These are phyloP conservation scores for Leptodactylus fuscus DNA, from an alignment of 2,113 vertebrate genomes.

Conservation along the genomic window DNA sequence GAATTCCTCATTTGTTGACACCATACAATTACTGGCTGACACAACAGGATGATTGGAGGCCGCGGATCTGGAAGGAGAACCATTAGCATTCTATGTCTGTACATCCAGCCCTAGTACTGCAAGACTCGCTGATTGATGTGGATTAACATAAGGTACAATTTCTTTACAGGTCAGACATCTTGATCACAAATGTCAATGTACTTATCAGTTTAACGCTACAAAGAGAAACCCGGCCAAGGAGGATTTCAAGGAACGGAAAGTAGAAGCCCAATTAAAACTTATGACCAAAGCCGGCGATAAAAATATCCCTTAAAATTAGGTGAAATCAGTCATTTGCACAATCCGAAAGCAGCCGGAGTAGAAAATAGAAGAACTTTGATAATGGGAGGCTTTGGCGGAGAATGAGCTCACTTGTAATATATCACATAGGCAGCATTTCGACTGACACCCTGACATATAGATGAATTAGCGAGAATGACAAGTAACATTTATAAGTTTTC, in stretches of 20 bases:
- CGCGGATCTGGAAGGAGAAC: conserved; percentile 19
- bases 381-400: conserved; percentile 24
- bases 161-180: conserved; percentile 53
- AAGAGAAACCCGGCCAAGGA: conserved; percentile 19
- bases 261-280: conserved; percentile 27
- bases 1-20: conserved; percentile 42
- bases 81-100: conserved; percentile 37
- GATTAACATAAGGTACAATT: conserved; percentile 51
- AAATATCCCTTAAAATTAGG: conserved; percentile 23
- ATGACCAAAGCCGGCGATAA: conserved; percentile 12
- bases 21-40: conserved; percentile 43
- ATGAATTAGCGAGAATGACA: conserved; percentile 44
- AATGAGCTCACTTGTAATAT: conserved; percentile 30
- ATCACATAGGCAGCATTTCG: conserved; percentile 34
- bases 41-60: conserved; percentile 46
- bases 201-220: conserved; percentile 27
- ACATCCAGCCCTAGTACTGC: conserved; percentile 29
- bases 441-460: conserved; percentile 44
- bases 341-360: not conserved
- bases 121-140: conserved; percentile 46
- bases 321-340: conserved; percentile 3
- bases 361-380: conserved; percentile 29
- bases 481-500: conserved; percentile 39
- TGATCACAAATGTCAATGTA: conserved; percentile 43
- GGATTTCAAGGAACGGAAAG: conserved; percentile 29